A percentile compares a stretch with the other conserved stretches of the same genome.
phyloP scores from a whole-genome alignment of 1,140 invertebrate genomes.

The Aphelinus atriplicis region DNA sequence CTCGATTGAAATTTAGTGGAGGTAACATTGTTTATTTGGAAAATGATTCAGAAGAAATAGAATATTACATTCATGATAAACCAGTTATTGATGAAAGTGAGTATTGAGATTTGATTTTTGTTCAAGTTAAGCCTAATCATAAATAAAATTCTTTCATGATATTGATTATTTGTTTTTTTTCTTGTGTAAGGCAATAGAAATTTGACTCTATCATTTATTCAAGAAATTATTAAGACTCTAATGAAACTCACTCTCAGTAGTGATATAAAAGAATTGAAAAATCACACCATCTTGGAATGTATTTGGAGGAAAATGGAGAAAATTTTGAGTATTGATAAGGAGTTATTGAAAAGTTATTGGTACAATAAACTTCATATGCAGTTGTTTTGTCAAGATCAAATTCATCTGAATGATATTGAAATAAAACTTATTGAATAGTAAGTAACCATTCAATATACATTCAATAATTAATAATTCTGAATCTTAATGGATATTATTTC shows the following conservation, averaged over 20 bases:
- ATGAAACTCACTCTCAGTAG: conserved; percentile 16
- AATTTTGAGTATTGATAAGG: conserved; percentile 46
- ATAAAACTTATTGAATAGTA: conserved; percentile 58
- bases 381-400: conserved; percentile 49
- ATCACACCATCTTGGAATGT: conserved; percentile 11
- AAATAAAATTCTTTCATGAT: not conserved
- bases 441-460: conserved; percentile 33
- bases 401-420: conserved; percentile 56
- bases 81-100: not conserved
- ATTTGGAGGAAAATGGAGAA: conserved; percentile 54
- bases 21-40: conserved; percentile 39
- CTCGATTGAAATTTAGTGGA: conserved; percentile 46
- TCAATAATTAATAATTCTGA: not conserved
- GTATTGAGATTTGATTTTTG: not conserved
- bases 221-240: conserved; percentile 49
- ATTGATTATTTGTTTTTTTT: not conserved
- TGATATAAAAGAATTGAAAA: conserved; percentile 31
- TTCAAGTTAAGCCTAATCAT: no score
- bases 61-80: not conserved
- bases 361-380: conserved; percentile 54
- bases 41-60: conserved; percentile 10
- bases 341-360: conserved; percentile 51
- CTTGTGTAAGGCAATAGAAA: not conserved
- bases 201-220: conserved; percentile 4
- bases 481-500: conserved; percentile 16